Conservation (phyloP, 2,113 vertebrate genomes). For the Pluvianellus socialis region DNA sequence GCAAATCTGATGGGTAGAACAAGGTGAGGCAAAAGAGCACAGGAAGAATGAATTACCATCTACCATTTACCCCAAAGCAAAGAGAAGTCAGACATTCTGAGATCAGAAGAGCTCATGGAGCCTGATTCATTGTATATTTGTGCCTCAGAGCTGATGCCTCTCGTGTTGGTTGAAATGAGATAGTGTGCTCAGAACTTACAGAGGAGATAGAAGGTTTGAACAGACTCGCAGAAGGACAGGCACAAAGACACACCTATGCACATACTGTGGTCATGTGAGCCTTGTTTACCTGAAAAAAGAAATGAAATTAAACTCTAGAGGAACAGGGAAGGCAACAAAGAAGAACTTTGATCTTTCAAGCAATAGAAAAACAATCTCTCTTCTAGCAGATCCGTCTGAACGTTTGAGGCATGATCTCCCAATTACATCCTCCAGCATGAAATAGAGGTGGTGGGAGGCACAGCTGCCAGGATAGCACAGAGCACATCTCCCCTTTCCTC, state of each 20-base stretch:
- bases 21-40: background rate
- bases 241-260: background rate
- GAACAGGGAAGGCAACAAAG: background rate
- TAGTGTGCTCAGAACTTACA: background rate
- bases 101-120: background rate
- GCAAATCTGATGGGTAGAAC: background rate
- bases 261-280: background rate
- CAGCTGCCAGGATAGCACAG: background rate
- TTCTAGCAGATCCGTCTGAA: background rate
- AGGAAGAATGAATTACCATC: background rate
- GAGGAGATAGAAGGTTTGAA: background rate
- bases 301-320: background rate
- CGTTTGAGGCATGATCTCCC: background rate
- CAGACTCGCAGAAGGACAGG: background rate
- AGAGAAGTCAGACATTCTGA: background rate
- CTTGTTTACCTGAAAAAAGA: background rate
- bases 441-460: background rate
- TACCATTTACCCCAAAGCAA: background rate
- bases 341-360: background rate
- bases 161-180: background rate
- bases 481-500: background rate
- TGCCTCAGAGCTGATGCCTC: background rate
- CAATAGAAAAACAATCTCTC: background rate
- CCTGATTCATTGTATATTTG: background rate
- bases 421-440: background rate